Evolutionary conservation across 37 sponge, comb jelly and placozoan species (phyloP), one percentile per base, ranked within the genome.

Genomic region (Crambe crambe): DNA sequence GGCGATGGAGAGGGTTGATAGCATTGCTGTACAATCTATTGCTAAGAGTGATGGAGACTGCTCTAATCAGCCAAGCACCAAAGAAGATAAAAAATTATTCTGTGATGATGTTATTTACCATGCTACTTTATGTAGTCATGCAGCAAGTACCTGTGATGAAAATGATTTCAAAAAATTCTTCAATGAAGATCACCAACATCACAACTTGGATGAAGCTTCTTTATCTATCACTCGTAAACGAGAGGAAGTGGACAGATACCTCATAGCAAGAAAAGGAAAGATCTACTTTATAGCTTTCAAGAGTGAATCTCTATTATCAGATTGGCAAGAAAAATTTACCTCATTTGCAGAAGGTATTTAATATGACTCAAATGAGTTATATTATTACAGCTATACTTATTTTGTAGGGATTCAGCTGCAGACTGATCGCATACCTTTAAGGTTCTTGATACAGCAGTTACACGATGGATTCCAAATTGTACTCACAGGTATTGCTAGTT

Each of bases 271-370:
- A 32, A 58, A 74, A 32, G 37, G 38, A 2, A 57, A 74, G 47
- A 57, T 36, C 6, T 34, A 44, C 21, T 74, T 54, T 32, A 57
- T 74, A 3, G 75, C 75, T 30, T 74, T 74, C 35, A 54, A 44
- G 22, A 72, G 73, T 72, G 73, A 43, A 43, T 12, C 73, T 32
- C 73, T 43, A n/a, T 9, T 74, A 3, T 56, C 75, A 10, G 23
- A 74, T 2, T 74, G 75, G 75, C 17, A 8, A 21, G 56, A 74
- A 34, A 58, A 23, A 2, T 35, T 42, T 51, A 47, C 47, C 9
- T 72, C 73, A 30, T 74, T 57, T 32, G 60, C 25, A 8, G 59
- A 74, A 74, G 75, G 75, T 74, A 58, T 27, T 62, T 36, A 41
- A 21, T 20, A 12, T 38, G 75, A 15, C 18, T 37, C n/a, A n/a